Conservation (phyloP, 2,888 invertebrate genomes). For the Sepioteuthis lessoniana region DNA sequence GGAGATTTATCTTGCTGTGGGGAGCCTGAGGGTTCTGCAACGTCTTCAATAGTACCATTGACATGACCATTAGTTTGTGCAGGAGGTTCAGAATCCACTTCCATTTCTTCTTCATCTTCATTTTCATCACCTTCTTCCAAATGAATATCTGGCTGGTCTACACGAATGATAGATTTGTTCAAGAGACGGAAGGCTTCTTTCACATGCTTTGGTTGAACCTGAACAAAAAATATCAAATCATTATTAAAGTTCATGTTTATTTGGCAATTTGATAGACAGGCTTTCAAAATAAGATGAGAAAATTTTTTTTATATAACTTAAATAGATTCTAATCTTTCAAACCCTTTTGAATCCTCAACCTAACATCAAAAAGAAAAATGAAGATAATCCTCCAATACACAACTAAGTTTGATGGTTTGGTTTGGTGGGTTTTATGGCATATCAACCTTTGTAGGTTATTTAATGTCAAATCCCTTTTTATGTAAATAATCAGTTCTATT, state of each 20-base stretch:
- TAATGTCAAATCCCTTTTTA: no score
- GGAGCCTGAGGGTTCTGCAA: neutral
- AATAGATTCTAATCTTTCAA: no score
- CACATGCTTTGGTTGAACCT: conserved; percentile 88
- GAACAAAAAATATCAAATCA: neutral
- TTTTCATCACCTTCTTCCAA: conserved; percentile 83
- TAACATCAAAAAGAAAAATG: no score
- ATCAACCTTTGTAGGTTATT: no score
- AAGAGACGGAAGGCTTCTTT: conserved; percentile 91
- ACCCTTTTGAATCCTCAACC: no score
- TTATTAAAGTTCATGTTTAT: neutral
- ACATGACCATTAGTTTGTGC: neutral
- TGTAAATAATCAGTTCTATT: no score
- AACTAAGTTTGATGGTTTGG: no score
- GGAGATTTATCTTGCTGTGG: conserved; percentile 35
- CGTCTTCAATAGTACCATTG: neutral
- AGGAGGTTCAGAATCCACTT: conserved; percentile 55
- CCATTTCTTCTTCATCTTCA: conserved; percentile 62
- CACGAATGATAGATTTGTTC: conserved; percentile 96
- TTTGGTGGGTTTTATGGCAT: no score
- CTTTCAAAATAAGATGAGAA: no score
- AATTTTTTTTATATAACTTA: no score
- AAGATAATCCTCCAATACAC: no score
- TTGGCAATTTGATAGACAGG: no score
- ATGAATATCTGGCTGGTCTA: conserved; percentile 97